Evolutionary conservation across 2,797 vertebrate genomes (phyloP).

Genomic region (Phrynocephalus guinanensis): DNA sequence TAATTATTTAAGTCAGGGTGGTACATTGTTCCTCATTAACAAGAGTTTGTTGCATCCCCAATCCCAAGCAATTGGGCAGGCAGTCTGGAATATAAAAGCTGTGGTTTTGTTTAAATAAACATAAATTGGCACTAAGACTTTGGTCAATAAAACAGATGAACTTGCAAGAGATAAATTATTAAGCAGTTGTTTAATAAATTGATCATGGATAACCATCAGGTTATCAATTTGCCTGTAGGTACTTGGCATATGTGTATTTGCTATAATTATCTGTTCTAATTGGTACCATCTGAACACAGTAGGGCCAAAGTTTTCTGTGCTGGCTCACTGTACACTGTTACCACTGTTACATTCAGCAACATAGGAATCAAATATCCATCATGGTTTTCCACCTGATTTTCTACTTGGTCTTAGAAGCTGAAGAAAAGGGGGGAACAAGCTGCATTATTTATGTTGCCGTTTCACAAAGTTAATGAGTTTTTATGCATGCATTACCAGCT

Average conservation of each 20-base stretch:
- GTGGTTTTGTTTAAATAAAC: too few relatives aligned
- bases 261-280: not conserved
- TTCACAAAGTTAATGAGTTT: slow-evolving; percentile 15
- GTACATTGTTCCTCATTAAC: too few relatives aligned
- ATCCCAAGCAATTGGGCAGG: too few relatives aligned
- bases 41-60: too few relatives aligned
- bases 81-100: too few relatives aligned
- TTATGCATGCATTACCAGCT: slow-evolving; percentile 9
- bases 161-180: not conserved
- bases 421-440: not conserved
- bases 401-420: slow-evolving; percentile 1
- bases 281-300: not conserved
- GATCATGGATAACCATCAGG: not conserved
- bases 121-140: too few relatives aligned
- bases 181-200: not conserved
- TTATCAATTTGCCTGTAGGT: not conserved
- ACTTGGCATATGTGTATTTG: not conserved
- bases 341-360: not conserved
- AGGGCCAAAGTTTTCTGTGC: not conserved
- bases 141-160: not conserved
- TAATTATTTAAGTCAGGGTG: too few relatives aligned
- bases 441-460: slow-evolving; percentile 10
- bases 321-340: not conserved
- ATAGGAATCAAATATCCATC: slow-evolving; percentile 5
- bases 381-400: slow-evolving; percentile 4